These are phyloP conservation scores for Mormyrops attenuatus DNA, from an alignment of 2,797 vertebrate genomes.

Conservation along the genomic window DNA sequence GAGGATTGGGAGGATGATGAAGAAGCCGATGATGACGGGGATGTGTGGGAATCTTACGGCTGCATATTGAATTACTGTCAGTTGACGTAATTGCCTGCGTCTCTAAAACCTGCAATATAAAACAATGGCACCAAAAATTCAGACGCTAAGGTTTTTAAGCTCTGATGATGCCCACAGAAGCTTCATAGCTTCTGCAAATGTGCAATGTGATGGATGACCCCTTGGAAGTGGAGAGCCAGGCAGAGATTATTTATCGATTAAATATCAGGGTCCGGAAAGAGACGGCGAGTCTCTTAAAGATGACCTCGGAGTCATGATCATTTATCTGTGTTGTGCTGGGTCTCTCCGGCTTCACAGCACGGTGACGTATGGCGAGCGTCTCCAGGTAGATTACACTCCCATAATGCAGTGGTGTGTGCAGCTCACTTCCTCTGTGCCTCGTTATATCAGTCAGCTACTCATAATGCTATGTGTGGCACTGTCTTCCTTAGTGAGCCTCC, in stretches of 20 bases:
- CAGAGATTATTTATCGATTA: constrained; percentile 64
- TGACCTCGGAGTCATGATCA: constrained; percentile 42
- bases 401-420: not conserved
- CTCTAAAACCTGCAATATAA: not conserved
- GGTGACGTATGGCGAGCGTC: not conserved
- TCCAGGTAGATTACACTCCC: not conserved
- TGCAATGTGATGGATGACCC: constrained; percentile 49
- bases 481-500: not conserved
- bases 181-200: constrained; percentile 23
- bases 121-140: not conserved
- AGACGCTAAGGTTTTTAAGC: not conserved
- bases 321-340: constrained; percentile 26
- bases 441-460: not conserved
- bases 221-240: constrained; percentile 46
- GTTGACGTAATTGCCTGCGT: not conserved
- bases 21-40: not conserved
- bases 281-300: constrained; percentile 42
- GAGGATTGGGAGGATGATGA: not conserved
- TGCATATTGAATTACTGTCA: not conserved
- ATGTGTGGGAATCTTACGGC: not conserved
- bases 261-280: constrained; percentile 44
- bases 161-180: not conserved
- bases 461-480: not conserved
- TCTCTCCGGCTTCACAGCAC: constrained; percentile 5
- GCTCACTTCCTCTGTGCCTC: not conserved